Conservation (phyloP, 2,888 invertebrate genomes). For the Steinernema scapterisci region DNA sequence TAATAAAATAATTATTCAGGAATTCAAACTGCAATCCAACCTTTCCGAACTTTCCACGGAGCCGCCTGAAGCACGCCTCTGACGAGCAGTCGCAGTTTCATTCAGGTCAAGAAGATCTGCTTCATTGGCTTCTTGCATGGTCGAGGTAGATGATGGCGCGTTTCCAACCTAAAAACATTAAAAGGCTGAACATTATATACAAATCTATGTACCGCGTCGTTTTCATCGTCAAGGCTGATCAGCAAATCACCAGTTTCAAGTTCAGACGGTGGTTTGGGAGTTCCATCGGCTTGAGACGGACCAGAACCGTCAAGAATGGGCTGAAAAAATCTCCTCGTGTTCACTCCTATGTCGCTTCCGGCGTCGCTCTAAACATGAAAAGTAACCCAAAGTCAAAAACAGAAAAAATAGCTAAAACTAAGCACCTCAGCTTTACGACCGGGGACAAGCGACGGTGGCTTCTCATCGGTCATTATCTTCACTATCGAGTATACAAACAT, state of each 20-base stretch:
- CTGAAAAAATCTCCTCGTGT: conserved; percentile 38
- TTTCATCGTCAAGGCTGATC: conserved; percentile 39
- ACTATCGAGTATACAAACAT: conserved; percentile 23
- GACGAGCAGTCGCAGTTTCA: conserved; percentile 41
- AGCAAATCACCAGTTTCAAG: conserved; percentile 34
- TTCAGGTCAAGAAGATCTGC: conserved; percentile 54
- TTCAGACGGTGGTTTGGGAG: background rate
- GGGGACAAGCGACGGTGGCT: background rate
- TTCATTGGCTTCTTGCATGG: conserved; percentile 40
- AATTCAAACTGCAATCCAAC: conserved; percentile 32
- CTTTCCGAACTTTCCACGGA: conserved; percentile 59
- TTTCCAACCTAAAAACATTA: background rate
- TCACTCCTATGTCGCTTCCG: conserved; percentile 56
- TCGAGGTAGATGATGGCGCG: background rate
- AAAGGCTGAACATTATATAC: too few species aligned
- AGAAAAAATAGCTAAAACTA: background rate
- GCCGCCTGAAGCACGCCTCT: conserved; percentile 44
- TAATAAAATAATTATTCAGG: background rate
- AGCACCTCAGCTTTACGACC: conserved; percentile 4
- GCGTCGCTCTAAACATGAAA: conserved; percentile 53
- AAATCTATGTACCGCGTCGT: conserved; percentile 1
- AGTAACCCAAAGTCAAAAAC: background rate
- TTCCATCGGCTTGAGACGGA: background rate
- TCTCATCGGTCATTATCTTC: background rate
- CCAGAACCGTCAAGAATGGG: background rate